A percentile compares a stretch with the other conserved stretches of the same genome.
phyloP scores from a whole-genome alignment of 1,140 invertebrate species.

The Nasonia vitripennis region DNA sequence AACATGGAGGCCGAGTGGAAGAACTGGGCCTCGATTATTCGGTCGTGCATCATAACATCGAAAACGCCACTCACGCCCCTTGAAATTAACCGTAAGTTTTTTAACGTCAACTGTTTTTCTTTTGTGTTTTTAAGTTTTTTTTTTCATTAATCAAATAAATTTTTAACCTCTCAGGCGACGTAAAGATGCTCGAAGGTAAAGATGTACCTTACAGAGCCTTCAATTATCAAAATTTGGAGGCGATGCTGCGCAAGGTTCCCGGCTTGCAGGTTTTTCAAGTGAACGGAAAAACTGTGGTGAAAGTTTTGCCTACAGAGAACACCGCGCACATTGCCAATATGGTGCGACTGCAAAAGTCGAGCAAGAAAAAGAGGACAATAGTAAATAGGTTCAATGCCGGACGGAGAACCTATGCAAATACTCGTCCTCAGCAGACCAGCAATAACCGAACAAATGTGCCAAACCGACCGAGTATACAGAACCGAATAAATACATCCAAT shows the following conservation, averaged over 20 bases:
- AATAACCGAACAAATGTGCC: neutral
- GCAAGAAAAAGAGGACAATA: constrained; percentile 66
- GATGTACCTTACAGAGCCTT: constrained; percentile 46
- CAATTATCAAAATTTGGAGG: constrained; percentile 16
- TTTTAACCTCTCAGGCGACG: constrained; percentile 44
- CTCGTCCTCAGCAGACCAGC: neutral
- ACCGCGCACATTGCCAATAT: constrained; percentile 78
- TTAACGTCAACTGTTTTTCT: neutral
- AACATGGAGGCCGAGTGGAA: constrained; percentile 29
- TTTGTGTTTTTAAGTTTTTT: neutral
- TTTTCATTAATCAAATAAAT: neutral
- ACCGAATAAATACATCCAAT: neutral
- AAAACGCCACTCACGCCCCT: constrained; percentile 24
- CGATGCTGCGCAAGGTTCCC: constrained; percentile 30
- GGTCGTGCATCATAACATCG: constrained; percentile 18
- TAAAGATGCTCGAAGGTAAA: constrained; percentile 43
- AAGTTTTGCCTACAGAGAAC: constrained; percentile 75
- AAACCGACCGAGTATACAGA: neutral
- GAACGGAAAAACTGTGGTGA: neutral
- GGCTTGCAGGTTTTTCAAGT: neutral
- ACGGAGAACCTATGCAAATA: neutral
- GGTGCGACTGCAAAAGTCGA: constrained; percentile 77
- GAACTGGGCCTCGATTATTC: constrained; percentile 36
- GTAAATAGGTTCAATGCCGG: neutral
- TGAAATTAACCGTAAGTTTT: constrained; percentile 45